Evolutionary conservation across 2,113 vertebrate species (phyloP), one percentile per base, ranked within the genome.

Genomic region (Scopus umbretta): DNA sequence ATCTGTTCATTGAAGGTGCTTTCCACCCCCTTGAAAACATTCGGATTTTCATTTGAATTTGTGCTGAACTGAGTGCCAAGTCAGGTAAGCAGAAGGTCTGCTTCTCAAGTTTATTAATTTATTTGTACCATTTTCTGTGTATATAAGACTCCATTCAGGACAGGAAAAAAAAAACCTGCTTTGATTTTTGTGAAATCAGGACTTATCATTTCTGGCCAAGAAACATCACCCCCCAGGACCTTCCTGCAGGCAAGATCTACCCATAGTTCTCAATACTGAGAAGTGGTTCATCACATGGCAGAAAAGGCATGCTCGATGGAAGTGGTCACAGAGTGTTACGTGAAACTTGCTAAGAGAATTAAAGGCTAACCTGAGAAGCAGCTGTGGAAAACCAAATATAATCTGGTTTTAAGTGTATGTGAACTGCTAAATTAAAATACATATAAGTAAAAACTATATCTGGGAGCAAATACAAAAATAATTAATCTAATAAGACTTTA

Each of bases 341-440:
- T 70, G 63, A 80, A 86, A 68, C 30, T 8, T 10, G 15, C 14
- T 16, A 16, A 47, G 17, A 72, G 34, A 68, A 90, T 55, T 22
- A 22, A 53, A 19, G 63, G 34, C 40, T 92, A 43, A 83, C 18
- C 26, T 52, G 43, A 70, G 40, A 83, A 92, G 40, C 53, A 86
- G 29, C 16, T 85, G 12, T 58, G 20, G 32, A 72, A 91, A 96
- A 65, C 4, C 7, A 88, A 68, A 80, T 25, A 72, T 43, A 45
- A 30, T 65, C 34, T 71, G 29, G 3, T 73, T 76, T 92, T 34
- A 83, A 66, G 19, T 32, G 16, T 62, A 40, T 19, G 13, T 74
- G 65, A 91, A 66, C 14, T 63, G 50, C 52, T 73, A 66, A 70
- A 70, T 87, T 85, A 79, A 90, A 93, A 91, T 32, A 34, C 12